Evolutionary conservation across 1,140 invertebrate species (phyloP).

Genomic region (Rhagoletis zephyria): DNA sequence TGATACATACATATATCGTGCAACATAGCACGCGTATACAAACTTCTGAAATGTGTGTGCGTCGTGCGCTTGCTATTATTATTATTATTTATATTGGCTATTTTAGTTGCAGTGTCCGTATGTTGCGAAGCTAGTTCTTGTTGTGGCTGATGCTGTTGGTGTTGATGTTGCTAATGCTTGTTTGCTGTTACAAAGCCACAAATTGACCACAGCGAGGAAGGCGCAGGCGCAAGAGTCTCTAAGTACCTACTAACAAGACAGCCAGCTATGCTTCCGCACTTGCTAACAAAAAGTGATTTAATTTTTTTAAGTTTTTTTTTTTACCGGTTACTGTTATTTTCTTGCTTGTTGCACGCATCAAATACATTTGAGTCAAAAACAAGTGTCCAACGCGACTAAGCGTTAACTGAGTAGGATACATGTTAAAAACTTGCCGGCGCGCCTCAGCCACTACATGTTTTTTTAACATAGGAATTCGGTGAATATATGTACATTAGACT

Average conservation of each 20-base stretch:
- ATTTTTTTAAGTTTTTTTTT: not conserved
- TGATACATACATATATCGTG: not conserved
- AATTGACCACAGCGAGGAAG: slow-evolving; percentile 23
- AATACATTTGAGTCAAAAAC: slow-evolving; percentile 1
- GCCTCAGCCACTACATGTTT: not conserved
- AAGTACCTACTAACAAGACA: slow-evolving; percentile 11
- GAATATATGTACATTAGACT: too few relatives aligned
- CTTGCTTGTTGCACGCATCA: not conserved
- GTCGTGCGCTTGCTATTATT: slow-evolving; percentile 9
- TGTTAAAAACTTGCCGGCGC: not conserved
- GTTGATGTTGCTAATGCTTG: not conserved
- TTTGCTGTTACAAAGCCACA: slow-evolving; percentile 35
- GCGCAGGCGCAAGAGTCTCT: not conserved
- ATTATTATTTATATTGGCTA: slow-evolving; percentile 44
- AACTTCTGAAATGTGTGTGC: not conserved
- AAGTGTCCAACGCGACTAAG: not conserved
- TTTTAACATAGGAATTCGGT: not conserved
- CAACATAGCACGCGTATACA: not conserved
- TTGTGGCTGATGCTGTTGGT: not conserved
- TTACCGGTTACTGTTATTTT: slow-evolving; percentile 1
- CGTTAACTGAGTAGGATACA: not conserved
- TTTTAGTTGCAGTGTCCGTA: not conserved
- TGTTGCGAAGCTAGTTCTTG: not conserved
- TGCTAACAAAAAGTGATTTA: slow-evolving; percentile 19
- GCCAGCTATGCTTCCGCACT: not conserved